Conservation (phyloP, 2,113 vertebrate genomes). For the Melanocharis versteri region DNA sequence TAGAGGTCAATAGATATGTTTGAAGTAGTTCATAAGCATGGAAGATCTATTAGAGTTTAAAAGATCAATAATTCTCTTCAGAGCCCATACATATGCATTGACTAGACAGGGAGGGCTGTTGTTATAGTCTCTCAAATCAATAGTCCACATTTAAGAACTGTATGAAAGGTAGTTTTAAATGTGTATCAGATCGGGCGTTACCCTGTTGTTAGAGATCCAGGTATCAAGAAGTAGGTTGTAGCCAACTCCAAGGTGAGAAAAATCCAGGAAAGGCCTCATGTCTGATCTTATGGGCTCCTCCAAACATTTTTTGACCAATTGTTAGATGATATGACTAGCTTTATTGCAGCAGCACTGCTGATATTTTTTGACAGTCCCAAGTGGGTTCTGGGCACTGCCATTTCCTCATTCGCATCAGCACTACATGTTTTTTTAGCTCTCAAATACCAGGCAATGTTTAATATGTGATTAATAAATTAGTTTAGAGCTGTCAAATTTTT, state of each 20-base stretch:
- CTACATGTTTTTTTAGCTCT: not conserved
- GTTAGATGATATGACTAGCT: not conserved
- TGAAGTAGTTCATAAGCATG: conserved; percentile 36
- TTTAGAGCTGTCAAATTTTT: not conserved
- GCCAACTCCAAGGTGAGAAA: not conserved
- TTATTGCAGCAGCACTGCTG: not conserved
- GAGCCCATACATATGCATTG: conserved; percentile 6
- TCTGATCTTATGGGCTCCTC: not conserved
- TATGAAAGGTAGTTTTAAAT: not conserved
- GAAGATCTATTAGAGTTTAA: conserved; percentile 31
- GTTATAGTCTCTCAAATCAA: not conserved
- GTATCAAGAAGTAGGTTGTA: not conserved
- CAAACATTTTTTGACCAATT: not conserved
- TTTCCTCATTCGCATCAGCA: not conserved
- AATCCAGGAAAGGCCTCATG: not conserved
- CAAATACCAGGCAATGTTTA: not conserved
- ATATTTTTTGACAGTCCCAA: not conserved
- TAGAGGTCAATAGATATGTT: conserved; percentile 28
- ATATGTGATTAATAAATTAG: not conserved
- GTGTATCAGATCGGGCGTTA: not conserved
- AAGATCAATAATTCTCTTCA: conserved; percentile 33
- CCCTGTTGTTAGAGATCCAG: not conserved
- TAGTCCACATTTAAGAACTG: not conserved
- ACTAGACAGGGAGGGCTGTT: not conserved
- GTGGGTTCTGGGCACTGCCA: not conserved